Evolutionary conservation across 2,113 vertebrate genomes (phyloP).

Genomic region (Nanorana parkeri): DNA sequence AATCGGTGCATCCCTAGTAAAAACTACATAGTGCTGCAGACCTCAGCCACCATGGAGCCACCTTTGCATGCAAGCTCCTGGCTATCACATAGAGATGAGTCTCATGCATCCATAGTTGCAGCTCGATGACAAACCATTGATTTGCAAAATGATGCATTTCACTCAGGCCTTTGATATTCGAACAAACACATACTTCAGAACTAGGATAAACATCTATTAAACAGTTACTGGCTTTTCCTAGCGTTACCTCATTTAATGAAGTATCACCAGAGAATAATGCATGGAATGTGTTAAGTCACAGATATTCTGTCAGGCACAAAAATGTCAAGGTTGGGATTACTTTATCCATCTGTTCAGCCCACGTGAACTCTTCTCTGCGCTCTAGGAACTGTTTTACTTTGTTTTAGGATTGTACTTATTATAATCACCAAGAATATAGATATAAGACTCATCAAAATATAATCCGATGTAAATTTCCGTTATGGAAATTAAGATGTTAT

Average conservation of each 20-base stretch:
- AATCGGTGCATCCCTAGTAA: no score
- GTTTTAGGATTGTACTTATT: no score
- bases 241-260: constrained; percentile 25
- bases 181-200: neutral
- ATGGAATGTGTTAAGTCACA: constrained; percentile 43
- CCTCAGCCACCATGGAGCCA: no score
- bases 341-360: neutral
- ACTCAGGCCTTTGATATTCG: neutral
- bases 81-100: no score
- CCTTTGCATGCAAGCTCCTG: no score
- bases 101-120: no score
- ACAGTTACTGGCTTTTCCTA: constrained; percentile 8
- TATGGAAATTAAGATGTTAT: no score
- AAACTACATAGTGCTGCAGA: no score
- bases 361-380: neutral
- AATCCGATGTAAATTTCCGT: no score
- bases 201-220: neutral
- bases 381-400: neutral
- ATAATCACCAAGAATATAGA: no score
- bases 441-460: no score
- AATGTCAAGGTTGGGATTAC: constrained; percentile 2
- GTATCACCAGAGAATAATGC: constrained; percentile 42
- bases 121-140: no score
- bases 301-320: constrained; percentile 11
- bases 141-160: neutral